Percentiles rank a stretch among this genome's conserved stretches.
phyloP scores from a whole-genome alignment of 1,140 invertebrate species.

The Pseudomyrmex cubaensis region DNA sequence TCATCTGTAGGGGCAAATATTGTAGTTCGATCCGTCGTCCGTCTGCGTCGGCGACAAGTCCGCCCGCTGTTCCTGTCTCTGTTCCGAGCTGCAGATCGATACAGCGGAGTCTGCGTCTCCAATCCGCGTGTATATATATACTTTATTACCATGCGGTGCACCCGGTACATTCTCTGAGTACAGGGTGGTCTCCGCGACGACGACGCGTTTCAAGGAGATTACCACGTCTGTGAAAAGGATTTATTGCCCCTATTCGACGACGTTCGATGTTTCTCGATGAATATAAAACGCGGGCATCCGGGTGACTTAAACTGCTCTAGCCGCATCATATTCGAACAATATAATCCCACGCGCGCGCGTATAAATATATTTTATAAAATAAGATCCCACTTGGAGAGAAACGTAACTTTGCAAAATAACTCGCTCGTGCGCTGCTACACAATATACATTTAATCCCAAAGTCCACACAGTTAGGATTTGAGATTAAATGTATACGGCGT shows the following conservation, averaged over 20 bases:
- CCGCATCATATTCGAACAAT: neutral
- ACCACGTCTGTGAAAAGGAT: constrained; percentile 21
- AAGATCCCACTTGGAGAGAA: too few species aligned
- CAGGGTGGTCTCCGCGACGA: constrained; percentile 54
- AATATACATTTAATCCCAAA: constrained; percentile 29
- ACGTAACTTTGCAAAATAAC: neutral
- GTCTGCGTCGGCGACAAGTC: constrained; percentile 57
- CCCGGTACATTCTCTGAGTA: constrained; percentile 69
- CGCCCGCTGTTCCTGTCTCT: constrained; percentile 67
- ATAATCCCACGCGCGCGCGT: too few species aligned
- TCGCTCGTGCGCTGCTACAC: neutral
- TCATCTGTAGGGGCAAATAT: constrained; percentile 31
- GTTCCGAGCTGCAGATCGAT: constrained; percentile 79
- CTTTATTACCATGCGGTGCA: constrained; percentile 76
- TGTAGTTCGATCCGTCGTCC: constrained; percentile 38
- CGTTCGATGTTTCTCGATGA: neutral
- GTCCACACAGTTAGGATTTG: neutral
- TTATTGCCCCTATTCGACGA: constrained; percentile 17
- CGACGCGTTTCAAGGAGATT: constrained; percentile 54
- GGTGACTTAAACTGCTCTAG: neutral
- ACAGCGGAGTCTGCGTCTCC: constrained; percentile 85
- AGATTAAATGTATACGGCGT: constrained; percentile 23
- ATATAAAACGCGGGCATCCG: constrained; percentile 8
- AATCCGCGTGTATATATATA: constrained; percentile 76
- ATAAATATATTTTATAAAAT: too few species aligned